These are phyloP conservation scores for Caranx melampygus DNA, from an alignment of 2,113 vertebrate genomes.

Conservation along the genomic window DNA sequence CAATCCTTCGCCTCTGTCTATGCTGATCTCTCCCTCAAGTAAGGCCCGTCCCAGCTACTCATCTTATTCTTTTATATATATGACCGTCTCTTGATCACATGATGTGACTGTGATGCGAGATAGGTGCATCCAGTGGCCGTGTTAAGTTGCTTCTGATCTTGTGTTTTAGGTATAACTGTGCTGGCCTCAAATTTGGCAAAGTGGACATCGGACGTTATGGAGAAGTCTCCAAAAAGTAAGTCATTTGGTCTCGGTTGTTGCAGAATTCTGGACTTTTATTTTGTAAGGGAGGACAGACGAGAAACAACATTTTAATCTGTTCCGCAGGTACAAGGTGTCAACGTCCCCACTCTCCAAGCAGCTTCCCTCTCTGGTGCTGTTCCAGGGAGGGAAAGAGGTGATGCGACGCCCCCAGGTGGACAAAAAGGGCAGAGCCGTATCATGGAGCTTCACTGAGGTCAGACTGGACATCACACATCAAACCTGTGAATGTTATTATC, in stretches of 20 bases:
- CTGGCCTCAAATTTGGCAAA: conserved; percentile 94
- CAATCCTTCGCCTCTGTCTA: conserved; percentile 96
- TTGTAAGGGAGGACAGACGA: background rate
- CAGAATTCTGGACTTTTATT: background rate
- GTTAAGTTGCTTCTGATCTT: background rate
- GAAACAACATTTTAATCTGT: background rate
- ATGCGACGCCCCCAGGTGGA: conserved; percentile 95
- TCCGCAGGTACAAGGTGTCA: conserved; percentile 91
- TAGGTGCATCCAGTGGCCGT: too few species aligned
- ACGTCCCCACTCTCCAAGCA: conserved; percentile 95
- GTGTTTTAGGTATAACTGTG: conserved; percentile 89
- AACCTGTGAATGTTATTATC: background rate
- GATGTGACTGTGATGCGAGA: too few species aligned
- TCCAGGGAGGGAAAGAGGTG: conserved; percentile 91
- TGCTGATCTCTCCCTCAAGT: conserved; percentile 95
- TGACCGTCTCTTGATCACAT: too few species aligned
- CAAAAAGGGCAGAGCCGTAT: conserved; percentile 95
- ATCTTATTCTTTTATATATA: background rate
- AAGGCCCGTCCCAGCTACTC: conserved; percentile 53
- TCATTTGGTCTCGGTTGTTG: rapidly evolving
- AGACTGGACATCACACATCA: background rate
- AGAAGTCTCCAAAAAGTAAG: conserved; percentile 91
- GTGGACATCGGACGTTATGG: conserved; percentile 95
- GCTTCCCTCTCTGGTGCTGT: conserved; percentile 93
- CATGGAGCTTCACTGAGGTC: conserved; percentile 97